Evolutionary conservation across 2,888 invertebrate genomes (phyloP).

Genomic region (Ophion slaviceki): DNA sequence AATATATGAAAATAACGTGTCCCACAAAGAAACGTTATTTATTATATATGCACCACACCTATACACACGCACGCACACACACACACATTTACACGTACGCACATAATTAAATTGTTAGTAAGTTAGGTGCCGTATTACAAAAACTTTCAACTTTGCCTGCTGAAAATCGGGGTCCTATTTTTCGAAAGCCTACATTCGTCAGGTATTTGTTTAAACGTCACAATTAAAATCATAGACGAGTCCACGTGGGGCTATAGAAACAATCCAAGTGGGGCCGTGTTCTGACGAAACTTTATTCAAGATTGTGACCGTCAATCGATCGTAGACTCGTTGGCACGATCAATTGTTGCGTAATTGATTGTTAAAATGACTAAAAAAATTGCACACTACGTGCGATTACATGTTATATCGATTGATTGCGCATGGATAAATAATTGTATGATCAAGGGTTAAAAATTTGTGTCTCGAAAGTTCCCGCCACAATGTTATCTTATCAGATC

Average conservation of each 20-base stretch:
- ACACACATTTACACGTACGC: constrained; percentile 44
- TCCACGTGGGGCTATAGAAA: constrained; percentile 2
- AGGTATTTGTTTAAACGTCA: constrained; percentile 30
- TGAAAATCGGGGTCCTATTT: constrained; percentile 40
- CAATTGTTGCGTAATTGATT: background rate
- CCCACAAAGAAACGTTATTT: constrained; percentile 73
- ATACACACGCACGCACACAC: constrained; percentile 6
- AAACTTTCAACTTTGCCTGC: constrained; percentile 49
- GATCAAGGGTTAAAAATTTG: background rate
- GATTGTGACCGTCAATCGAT: constrained; percentile 11
- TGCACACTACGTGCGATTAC: background rate
- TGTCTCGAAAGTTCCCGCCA: background rate
- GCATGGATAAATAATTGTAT: background rate
- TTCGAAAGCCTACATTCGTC: constrained; percentile 42
- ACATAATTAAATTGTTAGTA: constrained; percentile 57
- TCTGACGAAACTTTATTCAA: background rate
- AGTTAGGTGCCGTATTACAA: constrained; percentile 58
- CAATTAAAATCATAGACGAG: constrained; percentile 39
- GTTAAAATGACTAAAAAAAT: background rate
- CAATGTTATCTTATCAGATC: background rate
- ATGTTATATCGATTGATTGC: background rate
- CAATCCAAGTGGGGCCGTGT: background rate
- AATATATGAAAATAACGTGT: constrained; percentile 77
- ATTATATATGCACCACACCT: constrained; percentile 65
- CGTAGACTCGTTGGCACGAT: background rate